Evolutionary conservation across 2,797 vertebrate species (phyloP), one percentile per base, ranked within the genome.

Genomic region (Gadopsis bispinosus): DNA sequence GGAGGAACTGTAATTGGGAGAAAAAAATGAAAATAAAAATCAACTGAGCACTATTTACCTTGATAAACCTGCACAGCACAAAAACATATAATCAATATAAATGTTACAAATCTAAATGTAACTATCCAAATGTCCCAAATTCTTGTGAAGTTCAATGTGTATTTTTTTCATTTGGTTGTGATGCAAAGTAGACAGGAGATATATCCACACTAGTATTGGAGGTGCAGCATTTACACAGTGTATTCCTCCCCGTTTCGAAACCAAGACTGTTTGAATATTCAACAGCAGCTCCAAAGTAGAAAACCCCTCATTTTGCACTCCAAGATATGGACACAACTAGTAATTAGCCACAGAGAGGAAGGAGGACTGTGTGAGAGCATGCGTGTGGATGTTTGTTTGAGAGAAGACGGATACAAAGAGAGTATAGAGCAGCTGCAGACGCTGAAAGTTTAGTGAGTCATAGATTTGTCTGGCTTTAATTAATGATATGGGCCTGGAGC

Each of bases 241-340:
- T 35, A 4, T 54, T 75, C 68, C 58, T 69, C 56, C 60, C 45
- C 4, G 48, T 72, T 69, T 50, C 59, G 14, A 79, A 68, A 72
- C 50, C 4, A 45, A 75, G 61, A 53, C 68, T 50, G 29, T 63
- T 54, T 85, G 79, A 88, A 91, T 83, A 85, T 89, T 89, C 83
- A 86, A 33, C 83, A 77, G 73, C 39, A 7, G 29, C 80, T 66
- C 39, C 8, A 8, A 26, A 69, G 55, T 5, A 83, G 85, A 89
- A 91, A 91, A 76, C 83, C 90, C 80, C 74, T 87, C 72, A 89
- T 90, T 89, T 89, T 71, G 61, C 69, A 64, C 88, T 90, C 83
- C 35, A 77, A 88, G 69, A 83, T 85, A 70, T 76, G 83, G 87
- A 85, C 83, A 90, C 80, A 79, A 78, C 75, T n/a, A 72, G 87